These are phyloP conservation scores for Hylomyscus alleni DNA, from an alignment of 2,797 vertebrate genomes.

Conservation along the genomic window DNA sequence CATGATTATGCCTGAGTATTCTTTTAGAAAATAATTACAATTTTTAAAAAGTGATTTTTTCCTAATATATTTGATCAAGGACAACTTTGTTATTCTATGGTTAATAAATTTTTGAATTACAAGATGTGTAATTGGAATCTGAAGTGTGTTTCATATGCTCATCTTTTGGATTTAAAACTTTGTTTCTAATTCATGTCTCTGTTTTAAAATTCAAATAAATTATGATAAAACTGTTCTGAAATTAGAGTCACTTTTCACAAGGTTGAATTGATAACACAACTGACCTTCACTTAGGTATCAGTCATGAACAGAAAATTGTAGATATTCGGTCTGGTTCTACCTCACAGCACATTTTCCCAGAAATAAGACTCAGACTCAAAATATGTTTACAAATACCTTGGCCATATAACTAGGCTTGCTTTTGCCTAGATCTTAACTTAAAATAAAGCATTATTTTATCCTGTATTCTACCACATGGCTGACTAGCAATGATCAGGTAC, in stretches of 20 bases:
- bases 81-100: neutral
- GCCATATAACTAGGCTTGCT: no score
- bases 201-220: neutral
- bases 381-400: no score
- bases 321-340: no score
- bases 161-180: neutral
- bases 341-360: no score
- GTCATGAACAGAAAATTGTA: neutral
- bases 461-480: no score
- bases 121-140: neutral
- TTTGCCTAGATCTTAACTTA: no score
- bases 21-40: neutral
- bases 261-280: rapidly evolving
- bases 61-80: neutral
- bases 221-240: neutral
- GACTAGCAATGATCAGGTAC: no score
- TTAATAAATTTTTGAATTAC: neutral
- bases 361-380: no score
- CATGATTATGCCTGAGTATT: neutral
- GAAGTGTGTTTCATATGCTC: neutral
- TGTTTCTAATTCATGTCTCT: neutral
- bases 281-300: neutral
- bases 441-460: no score
- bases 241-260: neutral
- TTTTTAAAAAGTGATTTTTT: neutral